Evolutionary conservation across 2,113 vertebrate species (phyloP).

Genomic region (Sterrhoptilus dennistouni): DNA sequence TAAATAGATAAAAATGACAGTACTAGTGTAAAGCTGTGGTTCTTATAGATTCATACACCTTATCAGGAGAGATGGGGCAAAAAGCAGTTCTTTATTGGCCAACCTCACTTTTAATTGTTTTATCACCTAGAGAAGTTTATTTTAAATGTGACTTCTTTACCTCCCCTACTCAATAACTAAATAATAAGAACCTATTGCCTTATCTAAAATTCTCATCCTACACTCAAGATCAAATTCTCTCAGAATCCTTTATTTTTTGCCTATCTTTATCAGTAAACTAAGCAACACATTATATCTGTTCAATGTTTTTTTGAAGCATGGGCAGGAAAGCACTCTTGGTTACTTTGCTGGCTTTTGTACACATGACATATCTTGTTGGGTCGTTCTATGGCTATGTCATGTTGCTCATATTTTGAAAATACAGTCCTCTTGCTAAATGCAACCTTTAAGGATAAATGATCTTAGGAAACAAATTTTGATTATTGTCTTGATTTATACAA

Average conservation of each 20-base stretch:
- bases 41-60: not conserved
- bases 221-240: not conserved
- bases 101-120: not conserved
- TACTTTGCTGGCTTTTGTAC: not conserved
- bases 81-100: not conserved
- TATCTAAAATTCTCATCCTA: not conserved
- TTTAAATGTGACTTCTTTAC: not conserved
- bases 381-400: not conserved
- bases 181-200: not conserved
- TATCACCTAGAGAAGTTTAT: not conserved
- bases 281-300: not conserved
- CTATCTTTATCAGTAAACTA: not conserved
- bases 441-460: not conserved
- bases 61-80: fast-evolving
- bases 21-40: not conserved
- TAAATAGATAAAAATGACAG: not conserved
- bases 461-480: not conserved
- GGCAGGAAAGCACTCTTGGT: not conserved
- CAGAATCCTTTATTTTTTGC: not conserved
- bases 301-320: not conserved
- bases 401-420: not conserved
- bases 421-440: not conserved
- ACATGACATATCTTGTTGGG: not conserved
- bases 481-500: not conserved
- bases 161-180: not conserved